Percentiles rank a stretch among this genome's conserved stretches.
phyloP scores from a whole-genome alignment of 1,140 invertebrate species.

The Heliconius hermathena region DNA sequence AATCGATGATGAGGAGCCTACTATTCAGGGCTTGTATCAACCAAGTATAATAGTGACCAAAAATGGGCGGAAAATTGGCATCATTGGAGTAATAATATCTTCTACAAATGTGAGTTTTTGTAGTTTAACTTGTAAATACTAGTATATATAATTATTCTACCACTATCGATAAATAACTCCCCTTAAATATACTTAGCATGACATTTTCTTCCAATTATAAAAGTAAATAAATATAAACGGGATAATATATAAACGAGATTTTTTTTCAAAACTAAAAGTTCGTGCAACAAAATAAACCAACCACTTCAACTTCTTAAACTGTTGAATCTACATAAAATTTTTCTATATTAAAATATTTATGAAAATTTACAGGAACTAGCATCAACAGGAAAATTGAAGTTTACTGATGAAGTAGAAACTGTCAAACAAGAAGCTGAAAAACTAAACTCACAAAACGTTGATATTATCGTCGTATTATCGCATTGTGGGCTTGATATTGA shows the following conservation, averaged over 20 bases:
- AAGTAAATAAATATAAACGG: too few relatives aligned
- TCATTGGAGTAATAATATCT: conserved; percentile 91
- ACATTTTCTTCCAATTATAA: too few relatives aligned
- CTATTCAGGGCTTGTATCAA: conserved; percentile 83
- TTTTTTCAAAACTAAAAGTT: too few relatives aligned
- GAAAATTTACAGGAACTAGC: conserved; percentile 80
- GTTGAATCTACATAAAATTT: not conserved
- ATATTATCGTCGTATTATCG: conserved; percentile 91
- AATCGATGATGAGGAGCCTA: conserved; percentile 86
- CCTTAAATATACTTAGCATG: not conserved
- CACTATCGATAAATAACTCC: too few relatives aligned
- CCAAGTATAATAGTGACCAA: conserved; percentile 84
- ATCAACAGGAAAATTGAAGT: conserved; percentile 83
- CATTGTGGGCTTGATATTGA: conserved; percentile 90
- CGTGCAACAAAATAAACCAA: too few relatives aligned
- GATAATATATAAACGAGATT: too few relatives aligned
- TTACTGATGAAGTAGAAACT: conserved; percentile 86
- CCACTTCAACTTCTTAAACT: not conserved
- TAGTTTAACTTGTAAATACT: conserved; percentile 31
- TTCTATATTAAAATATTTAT: not conserved
- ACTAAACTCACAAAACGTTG: conserved; percentile 84
- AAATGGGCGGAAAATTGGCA: conserved; percentile 87
- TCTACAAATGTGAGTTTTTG: conserved; percentile 84
- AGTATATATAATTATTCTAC: too few relatives aligned
- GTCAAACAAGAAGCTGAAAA: conserved; percentile 85